A percentile compares a stretch with the other conserved stretches of the same genome.
These are phyloP conservation scores for Tridacna gigas DNA, from an alignment of 2,888 invertebrate genomes.

Conservation along the genomic window DNA sequence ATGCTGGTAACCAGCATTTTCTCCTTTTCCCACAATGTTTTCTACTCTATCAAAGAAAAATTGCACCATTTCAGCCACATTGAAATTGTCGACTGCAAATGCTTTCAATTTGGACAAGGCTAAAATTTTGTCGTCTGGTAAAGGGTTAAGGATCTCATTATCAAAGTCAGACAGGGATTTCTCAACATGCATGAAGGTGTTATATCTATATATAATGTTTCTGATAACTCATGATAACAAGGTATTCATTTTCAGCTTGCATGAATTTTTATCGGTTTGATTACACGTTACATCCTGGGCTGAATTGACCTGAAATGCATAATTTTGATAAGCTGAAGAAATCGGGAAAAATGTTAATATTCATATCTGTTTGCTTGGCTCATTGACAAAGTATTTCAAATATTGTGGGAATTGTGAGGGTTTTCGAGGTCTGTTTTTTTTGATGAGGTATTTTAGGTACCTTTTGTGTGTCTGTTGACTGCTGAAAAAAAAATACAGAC, in stretches of 20 bases:
- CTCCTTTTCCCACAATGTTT: no score
- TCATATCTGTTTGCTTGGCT: conserved; percentile 1
- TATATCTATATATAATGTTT: conserved; percentile 7
- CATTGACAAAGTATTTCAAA: conserved; percentile 2
- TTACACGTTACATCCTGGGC: conserved; percentile 16
- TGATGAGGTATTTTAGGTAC: no score
- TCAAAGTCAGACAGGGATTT: neutral
- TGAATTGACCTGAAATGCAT: conserved; percentile 24
- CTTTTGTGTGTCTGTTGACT: no score
- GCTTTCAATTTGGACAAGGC: no score
- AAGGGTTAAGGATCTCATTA: neutral
- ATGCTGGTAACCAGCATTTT: neutral
- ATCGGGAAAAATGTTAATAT: neutral
- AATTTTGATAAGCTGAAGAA: conserved; percentile 3
- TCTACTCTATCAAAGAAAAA: no score
- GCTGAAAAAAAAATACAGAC: no score
- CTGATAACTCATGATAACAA: conserved; percentile 5
- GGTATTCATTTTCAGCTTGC: conserved; percentile 17
- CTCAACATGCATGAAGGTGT: neutral
- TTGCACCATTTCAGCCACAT: no score
- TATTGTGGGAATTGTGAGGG: neutral
- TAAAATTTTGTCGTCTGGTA: no score
- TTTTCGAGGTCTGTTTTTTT: no score
- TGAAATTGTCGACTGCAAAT: no score
- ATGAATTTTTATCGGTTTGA: conserved; percentile 5